Base-by-base conservation (phyloP, 53 echinoderm and acorn worm genomes). In the Astropecten irregularis region DNA sequence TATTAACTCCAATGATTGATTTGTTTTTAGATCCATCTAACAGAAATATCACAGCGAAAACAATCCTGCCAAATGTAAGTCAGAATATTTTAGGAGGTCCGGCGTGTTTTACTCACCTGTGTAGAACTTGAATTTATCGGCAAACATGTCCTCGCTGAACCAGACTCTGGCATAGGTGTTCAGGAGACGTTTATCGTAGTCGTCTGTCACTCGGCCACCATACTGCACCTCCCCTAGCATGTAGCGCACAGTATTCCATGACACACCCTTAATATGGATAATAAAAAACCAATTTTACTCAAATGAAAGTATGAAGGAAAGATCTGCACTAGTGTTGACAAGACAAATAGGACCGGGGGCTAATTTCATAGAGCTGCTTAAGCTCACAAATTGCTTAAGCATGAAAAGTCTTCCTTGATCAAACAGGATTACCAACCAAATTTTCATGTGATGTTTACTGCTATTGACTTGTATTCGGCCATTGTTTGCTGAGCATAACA, bases 161-260 rank as follows among this genome's bases (percentile, higher is more conserved):
- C 97, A 97, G 59, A 97, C 97, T 47, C 83, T 87, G 53, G 93
- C 81, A 54, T 96, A 96, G 31, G 96, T 96, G 85, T 88, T 95
- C 49, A 96, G 89, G 28, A 97, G 89, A 56, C 97, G 94, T 69
- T 97, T 97, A 83, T 97, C 97, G 58, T 71, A 94, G 77, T 97
- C 97, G 71, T 97, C 97, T 6, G 97, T 97, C 32, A 97, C 97
- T 51, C 97, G 94, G 20, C 97, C 97, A 30, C 97, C 97, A 10
- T 97, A 97, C 85, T 97, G 97, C 0, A 97, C 97, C 82, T 97
- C 97, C 33, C 97, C 97, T 21, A 97, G 53, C 97, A 97, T 97
- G 89, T 97, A 97, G 27, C 97, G 92, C 0, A 97, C 81, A 0
- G 94, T 97, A 36, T 89, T 92, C 97, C 97, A 97, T 1, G 97